These are phyloP conservation scores for Panagrolaimus sp. DNA, from an alignment of 1,140 invertebrate species.

Conservation along the genomic window DNA sequence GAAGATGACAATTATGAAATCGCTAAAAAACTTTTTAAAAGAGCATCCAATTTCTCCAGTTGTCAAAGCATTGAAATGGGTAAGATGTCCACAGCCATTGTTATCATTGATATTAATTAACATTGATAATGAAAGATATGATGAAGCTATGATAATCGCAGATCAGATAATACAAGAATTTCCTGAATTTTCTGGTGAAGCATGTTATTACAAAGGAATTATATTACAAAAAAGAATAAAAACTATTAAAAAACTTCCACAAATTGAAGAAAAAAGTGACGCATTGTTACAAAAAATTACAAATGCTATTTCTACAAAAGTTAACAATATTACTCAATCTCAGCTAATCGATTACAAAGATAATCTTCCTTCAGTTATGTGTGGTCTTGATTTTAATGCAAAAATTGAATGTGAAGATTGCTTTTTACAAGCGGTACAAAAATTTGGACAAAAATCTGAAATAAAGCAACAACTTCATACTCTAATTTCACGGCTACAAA, in stretches of 20 bases:
- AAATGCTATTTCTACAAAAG: neutral
- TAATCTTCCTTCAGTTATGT: neutral
- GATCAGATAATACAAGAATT: neutral
- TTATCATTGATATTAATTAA: neutral
- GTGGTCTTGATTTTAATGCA: neutral
- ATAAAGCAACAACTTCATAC: neutral
- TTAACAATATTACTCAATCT: neutral
- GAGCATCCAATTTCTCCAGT: neutral
- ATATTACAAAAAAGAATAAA: neutral
- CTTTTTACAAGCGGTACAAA: neutral
- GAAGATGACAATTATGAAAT: neutral
- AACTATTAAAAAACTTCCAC: neutral
- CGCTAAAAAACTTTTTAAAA: neutral
- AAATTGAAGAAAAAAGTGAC: neutral
- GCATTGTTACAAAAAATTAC: neutral
- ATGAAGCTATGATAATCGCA: neutral
- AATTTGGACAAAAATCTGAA: neutral
- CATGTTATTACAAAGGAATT: neutral
- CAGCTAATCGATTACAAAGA: neutral
- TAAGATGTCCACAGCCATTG: neutral
- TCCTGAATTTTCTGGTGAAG: neutral
- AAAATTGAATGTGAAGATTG: neutral
- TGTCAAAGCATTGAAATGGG: neutral
- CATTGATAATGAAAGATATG: neutral
- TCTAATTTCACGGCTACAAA: neutral